Conservation (phyloP, 2,888 invertebrate genomes). For the Mimas tiliae region DNA sequence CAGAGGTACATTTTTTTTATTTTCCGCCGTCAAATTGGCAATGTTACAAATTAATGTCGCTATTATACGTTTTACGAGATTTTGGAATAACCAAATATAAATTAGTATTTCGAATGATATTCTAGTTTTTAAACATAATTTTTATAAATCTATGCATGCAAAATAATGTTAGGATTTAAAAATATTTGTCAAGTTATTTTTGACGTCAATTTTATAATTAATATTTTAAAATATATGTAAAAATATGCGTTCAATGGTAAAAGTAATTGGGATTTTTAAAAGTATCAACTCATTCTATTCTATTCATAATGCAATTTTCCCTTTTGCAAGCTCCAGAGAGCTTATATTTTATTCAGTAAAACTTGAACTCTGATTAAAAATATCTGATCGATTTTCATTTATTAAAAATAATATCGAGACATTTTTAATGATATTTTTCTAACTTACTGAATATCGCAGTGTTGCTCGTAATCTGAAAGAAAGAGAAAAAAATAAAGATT, state of each 20-base stretch:
- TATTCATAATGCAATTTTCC: neutral
- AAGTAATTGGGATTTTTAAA: too few species aligned
- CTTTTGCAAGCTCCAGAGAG: neutral
- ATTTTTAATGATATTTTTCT: too few species aligned
- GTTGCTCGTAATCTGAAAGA: too few species aligned
- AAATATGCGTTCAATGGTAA: too few species aligned
- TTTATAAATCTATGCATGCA: too few species aligned
- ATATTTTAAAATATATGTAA: too few species aligned
- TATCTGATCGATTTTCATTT: neutral
- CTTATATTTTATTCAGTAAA: neutral
- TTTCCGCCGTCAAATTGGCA: constrained; percentile 22
- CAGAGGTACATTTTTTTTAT: constrained; percentile 20
- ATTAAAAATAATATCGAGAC: too few species aligned
- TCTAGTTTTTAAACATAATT: neutral
- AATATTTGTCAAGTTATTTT: too few species aligned
- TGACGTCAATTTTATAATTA: too few species aligned
- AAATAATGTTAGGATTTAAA: too few species aligned
- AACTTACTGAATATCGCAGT: too few species aligned
- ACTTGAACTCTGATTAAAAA: constrained; percentile 4
- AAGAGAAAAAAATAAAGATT: too few species aligned
- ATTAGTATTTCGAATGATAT: neutral
- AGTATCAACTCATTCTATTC: neutral
- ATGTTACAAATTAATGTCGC: constrained; percentile 15
- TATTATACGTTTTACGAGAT: neutral
- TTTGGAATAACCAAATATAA: neutral